Evolutionary conservation across 2,888 invertebrate genomes (phyloP).

Genomic region (Hypsopygia costalis): DNA sequence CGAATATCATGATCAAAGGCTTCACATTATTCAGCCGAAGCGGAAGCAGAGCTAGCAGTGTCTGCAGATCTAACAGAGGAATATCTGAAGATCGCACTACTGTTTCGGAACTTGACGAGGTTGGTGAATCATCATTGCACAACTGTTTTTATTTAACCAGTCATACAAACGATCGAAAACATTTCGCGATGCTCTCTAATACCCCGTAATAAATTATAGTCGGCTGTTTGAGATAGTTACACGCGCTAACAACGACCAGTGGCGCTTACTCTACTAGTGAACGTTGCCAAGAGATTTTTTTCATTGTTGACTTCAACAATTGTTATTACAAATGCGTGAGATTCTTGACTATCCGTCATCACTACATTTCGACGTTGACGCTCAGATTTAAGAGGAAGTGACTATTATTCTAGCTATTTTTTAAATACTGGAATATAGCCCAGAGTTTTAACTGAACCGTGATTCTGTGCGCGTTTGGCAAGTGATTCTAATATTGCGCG

Average conservation of each 20-base stretch:
- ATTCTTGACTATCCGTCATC: slow-evolving; percentile 47
- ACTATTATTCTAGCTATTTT: slow-evolving; percentile 26
- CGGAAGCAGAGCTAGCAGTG: slow-evolving; percentile 79
- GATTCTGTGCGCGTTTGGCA: slow-evolving; percentile 41
- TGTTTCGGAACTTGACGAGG: slow-evolving; percentile 84
- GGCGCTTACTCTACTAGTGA: slow-evolving; percentile 45
- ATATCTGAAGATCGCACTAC: slow-evolving; percentile 83
- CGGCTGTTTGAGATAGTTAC: slow-evolving; percentile 38
- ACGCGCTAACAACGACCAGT: slow-evolving; percentile 39
- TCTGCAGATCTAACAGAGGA: slow-evolving; percentile 72
- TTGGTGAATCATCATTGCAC: slow-evolving; percentile 47
- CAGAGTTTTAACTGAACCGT: slow-evolving; percentile 30
- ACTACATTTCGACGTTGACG: slow-evolving; percentile 41
- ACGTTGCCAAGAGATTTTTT: slow-evolving; percentile 63
- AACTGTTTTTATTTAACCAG: slow-evolving; percentile 29
- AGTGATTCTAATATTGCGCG: slow-evolving; percentile 29
- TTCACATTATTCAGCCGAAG: slow-evolving; percentile 84
- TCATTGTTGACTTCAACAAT: slow-evolving; percentile 51
- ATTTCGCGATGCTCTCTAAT: slow-evolving; percentile 36
- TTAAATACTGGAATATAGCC: slow-evolving; percentile 17
- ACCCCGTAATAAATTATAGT: slow-evolving; percentile 49
- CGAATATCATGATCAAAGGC: slow-evolving; percentile 91
- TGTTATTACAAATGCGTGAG: slow-evolving; percentile 44
- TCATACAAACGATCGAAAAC: slow-evolving; percentile 26
- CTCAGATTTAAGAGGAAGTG: slow-evolving; percentile 46